Base-by-base conservation (phyloP, 2,113 vertebrate genomes). In the Mus spicilegus region DNA sequence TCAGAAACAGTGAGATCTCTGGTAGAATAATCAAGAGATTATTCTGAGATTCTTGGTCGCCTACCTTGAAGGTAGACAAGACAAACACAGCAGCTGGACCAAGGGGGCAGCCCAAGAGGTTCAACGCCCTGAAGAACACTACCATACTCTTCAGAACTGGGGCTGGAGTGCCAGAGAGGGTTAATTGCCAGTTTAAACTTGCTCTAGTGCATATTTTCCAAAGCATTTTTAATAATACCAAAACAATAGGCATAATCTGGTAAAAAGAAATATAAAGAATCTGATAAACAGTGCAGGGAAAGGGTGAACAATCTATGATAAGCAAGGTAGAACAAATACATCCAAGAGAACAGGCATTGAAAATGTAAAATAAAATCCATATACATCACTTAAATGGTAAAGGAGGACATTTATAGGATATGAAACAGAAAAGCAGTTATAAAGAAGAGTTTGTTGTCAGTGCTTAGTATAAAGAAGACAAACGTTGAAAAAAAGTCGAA, bases 361-460 rank as follows among this genome's bases (percentile, higher is more conserved):
- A 89, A 89, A 80, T 86, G 56, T 89, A 80, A 92, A 94, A 26
- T 92, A 67, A 67, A 30, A 92, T 78, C 54, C 54, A 61, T 73
- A 78, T n/a, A 54, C 75, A 89, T 67, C 63, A 51, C 28, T 94
- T 84, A 94, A 93, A 13, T 90, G n/a, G 73, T 56, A 14, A 86
- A 10, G 56, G 65, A 86, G 4, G 30, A 72, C 46, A 86, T 89
- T 89, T 73, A 36, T 61, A 67, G 14, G n/a, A 49, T 51, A 73
- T 81, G 73, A 92, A 87, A 42, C n/a, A 81, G 63, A 90, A 87
- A 67, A 80, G n/a, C 8, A 2, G 26, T 49, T 67, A 5, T 63
- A 56, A 72, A 73, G n/a, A 80, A 80, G 67, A 89, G 73, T 6
- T 24, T 49, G 28, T 39, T 30, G 22, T 73, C 33, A 80, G 10